Base-by-base conservation (phyloP, 1,140 invertebrate genomes). In the Himalopsyche phryganea region DNA sequence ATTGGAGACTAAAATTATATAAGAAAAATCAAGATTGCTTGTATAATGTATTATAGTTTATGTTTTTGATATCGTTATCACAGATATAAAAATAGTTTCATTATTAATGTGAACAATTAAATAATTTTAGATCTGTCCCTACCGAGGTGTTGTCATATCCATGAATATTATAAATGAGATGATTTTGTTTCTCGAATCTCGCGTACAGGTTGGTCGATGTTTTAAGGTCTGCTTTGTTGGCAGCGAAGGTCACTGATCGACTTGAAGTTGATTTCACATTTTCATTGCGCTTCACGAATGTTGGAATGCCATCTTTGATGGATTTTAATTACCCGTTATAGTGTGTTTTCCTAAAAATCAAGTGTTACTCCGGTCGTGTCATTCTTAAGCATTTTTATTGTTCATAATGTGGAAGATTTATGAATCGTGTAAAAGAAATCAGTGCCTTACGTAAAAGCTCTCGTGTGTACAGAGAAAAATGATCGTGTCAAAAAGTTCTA, bases 211-310 rank as follows among this genome's bases (percentile, higher is more conserved):
- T 28, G 23, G 23, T 28, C 3, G 23, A 28, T 9, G 23, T 28
- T 28, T 40, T 40, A 40, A 40, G 38, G 4, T 40, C 15, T 40
- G 42, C 42, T n/a, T 19, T 45, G 47, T 57, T 57, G 54, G 54
- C 54, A 44, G 47, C 47, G 54, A 50, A 57, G 54, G 54, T 57
- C 54, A 57, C 54, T 57, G 54, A 57, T 57, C 54, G 54, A 19
- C 54, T 11, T 57, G 54, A 57, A 57, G 54, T 57, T 57, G 54
- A 57, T 57, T 57, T 57, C 54, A 50, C 54, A 57, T 57, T 57
- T 57, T 57, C 54, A 50, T 32, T 56, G 54, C 47, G 47, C 54
- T 57, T 50, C 47, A 50, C 38, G 19, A 45, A 46, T 50, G 38
- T 50, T 50, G 54, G 54, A 57, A 57, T 57, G 54, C 54, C 54